Conservation (phyloP, 1,140 invertebrate species). For the Onthophagus taurus region DNA sequence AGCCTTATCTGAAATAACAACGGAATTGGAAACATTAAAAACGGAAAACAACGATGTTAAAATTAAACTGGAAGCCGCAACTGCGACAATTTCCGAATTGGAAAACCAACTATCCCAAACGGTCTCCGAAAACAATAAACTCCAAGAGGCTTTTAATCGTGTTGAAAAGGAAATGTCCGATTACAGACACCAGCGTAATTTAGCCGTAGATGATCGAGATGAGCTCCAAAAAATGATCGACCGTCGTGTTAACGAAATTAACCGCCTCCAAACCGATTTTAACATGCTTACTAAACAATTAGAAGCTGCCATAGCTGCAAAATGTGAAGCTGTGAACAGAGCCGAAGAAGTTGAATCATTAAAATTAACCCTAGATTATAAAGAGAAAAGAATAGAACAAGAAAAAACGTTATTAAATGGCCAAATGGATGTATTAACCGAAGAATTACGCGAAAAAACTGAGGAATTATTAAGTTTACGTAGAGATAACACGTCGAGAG, state of each 20-base stretch:
- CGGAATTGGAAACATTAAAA: conserved; percentile 46
- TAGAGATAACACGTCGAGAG: conserved; percentile 60
- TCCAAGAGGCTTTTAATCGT: conserved; percentile 47
- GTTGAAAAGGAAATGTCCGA: conserved; percentile 46
- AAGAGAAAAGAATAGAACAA: conserved; percentile 74
- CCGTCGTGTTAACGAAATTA: conserved; percentile 57
- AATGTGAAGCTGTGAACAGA: conserved; percentile 72
- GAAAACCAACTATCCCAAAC: conserved; percentile 50
- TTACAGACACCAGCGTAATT: conserved; percentile 50
- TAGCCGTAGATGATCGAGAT: conserved; percentile 60
- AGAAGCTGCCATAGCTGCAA: conserved; percentile 57
- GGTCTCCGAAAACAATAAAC: conserved; percentile 49
- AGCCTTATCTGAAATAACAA: conserved; percentile 47
- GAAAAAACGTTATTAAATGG: conserved; percentile 63
- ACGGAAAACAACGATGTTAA: conserved; percentile 52
- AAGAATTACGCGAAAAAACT: conserved; percentile 64
- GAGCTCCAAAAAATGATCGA: conserved; percentile 57
- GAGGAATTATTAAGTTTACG: conserved; percentile 65
- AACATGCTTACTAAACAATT: conserved; percentile 55
- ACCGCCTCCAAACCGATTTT: conserved; percentile 54
- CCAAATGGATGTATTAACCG: conserved; percentile 64
- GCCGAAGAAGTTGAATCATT: conserved; percentile 71
- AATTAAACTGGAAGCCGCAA: conserved; percentile 50
- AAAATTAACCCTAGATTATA: conserved; percentile 66
- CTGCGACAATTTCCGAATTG: conserved; percentile 51